phyloP scores from a whole-genome alignment of 2,113 vertebrate species.

The Seriola rivoliana region DNA sequence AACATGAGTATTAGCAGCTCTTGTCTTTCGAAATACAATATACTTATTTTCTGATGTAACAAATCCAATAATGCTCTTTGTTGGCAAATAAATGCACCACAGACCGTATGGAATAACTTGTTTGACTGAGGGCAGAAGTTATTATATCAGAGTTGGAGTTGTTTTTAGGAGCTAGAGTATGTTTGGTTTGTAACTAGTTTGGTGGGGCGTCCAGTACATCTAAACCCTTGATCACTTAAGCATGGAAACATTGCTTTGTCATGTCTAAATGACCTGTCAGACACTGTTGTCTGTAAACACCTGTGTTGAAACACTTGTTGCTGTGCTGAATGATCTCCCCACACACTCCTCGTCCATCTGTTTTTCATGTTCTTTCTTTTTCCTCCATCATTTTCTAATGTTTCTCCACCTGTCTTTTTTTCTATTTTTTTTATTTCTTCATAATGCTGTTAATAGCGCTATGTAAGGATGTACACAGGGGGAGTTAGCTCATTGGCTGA shows the following conservation, averaged over 20 bases:
- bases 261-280: conserved; percentile 7
- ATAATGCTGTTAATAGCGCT: conserved; percentile 86
- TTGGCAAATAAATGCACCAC: neutral
- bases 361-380: conserved; percentile 23
- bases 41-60: neutral
- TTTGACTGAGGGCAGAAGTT: conserved; percentile 4
- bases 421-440: neutral
- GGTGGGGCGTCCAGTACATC: neutral
- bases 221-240: conserved; percentile 22
- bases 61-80: conserved; percentile 2
- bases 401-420: conserved; percentile 49
- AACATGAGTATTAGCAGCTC: neutral
- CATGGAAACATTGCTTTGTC: conserved; percentile 40
- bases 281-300: neutral
- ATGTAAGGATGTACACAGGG: conserved; percentile 97
- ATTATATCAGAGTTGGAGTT: neutral
- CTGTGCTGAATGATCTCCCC: neutral
- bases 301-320: conserved; percentile 19
- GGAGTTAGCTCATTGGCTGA: conserved; percentile 97
- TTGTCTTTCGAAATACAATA: neutral
- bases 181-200: conserved; percentile 4
- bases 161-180: neutral
- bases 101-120: neutral
- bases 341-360: neutral
- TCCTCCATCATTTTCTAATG: conserved; percentile 24